Base-by-base conservation (phyloP, 2,888 invertebrate genomes). In the Erebia epiphron region DNA sequence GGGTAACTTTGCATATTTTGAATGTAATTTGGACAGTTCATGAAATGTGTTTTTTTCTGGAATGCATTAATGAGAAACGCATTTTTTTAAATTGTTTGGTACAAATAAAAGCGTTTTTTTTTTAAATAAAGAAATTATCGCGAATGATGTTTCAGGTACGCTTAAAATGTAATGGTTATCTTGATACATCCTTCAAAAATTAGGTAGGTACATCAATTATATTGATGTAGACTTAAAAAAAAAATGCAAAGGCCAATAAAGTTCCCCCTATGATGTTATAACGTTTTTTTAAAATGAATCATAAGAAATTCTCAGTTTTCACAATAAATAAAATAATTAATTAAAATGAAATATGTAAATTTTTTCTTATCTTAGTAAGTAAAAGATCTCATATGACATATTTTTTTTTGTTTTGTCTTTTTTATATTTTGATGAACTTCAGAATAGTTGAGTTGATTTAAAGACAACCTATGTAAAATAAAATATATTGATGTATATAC, bases 391-490 rank as follows among this genome's bases (percentile, higher is more conserved):
- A 92, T 92, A 88, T 86, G 88, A 91, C 92, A 92, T 91, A 92
- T 91, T 91, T 92, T 92, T 21, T 89, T 92, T 92, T 89, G 90
- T 93, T 92, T 92, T 91, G 91, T 92, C 91, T 92, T 92, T 92
- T 92, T 93, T 92, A 92, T 92, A 92, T 92, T 93, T 92, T 92
- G 93, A 93, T 87, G 89, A 92, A 91, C 90, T 89, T 89, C 88
- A 88, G 89, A 89, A 87, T 88, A 91, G 91, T 91, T 89, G 91
- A 92, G 91, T 92, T 91, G 92, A 92, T 91, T 92, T 92, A 92
- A 93, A 93, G 92, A 92, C 92, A 92, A 92, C 91, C 90, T 91
- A 90, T 92, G 92, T 92, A 93, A 92, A 92, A 91, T 92, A 92
- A 92, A 92, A 91, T 91, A 92, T 92, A 93, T 93, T 92, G 92